These are phyloP conservation scores for Hoplostethus atlanticus DNA, from an alignment of 2,797 vertebrate genomes.

Conservation along the genomic window DNA sequence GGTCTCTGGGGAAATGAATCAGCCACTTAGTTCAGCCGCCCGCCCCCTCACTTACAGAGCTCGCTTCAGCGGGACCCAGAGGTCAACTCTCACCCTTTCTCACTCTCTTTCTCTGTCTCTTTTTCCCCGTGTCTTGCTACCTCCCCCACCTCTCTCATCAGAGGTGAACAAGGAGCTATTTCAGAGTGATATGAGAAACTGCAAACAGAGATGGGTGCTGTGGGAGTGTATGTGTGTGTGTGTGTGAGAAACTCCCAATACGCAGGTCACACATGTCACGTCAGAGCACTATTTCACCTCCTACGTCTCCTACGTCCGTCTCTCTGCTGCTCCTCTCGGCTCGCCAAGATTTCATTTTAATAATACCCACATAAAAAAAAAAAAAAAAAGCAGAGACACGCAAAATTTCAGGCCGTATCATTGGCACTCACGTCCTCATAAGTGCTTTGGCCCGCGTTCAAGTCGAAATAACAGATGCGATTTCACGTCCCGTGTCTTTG, in stretches of 20 bases:
- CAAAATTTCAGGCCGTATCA: conserved; percentile 17
- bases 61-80: conserved; percentile 71
- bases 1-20: conserved; percentile 80
- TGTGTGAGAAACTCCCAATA: not conserved
- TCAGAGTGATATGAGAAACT: conserved; percentile 61
- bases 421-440: not conserved
- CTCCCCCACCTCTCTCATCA: conserved; percentile 58
- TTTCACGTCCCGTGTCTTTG: conserved; percentile 36
- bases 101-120: conserved; percentile 65
- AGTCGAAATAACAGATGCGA: conserved; percentile 38
- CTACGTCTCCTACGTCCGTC: conserved; percentile 14
- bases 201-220: conserved; percentile 39
- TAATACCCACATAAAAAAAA: conserved; percentile 17
- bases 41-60: conserved; percentile 80
- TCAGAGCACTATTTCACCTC: conserved; percentile 10
- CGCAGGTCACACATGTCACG: conserved; percentile 6
- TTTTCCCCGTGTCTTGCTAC: conserved; percentile 51
- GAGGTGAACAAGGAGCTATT: conserved; percentile 73
- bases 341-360: conserved; percentile 9
- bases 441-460: conserved; percentile 25
- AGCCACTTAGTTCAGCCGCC: conserved; percentile 77
- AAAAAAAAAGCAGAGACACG: conserved; percentile 3
- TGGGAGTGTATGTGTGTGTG: conserved; percentile 9
- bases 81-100: conserved; percentile 81
- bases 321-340: not conserved